phyloP scores from a whole-genome alignment of 2,797 vertebrate species.

The Sebastes iracundus region DNA sequence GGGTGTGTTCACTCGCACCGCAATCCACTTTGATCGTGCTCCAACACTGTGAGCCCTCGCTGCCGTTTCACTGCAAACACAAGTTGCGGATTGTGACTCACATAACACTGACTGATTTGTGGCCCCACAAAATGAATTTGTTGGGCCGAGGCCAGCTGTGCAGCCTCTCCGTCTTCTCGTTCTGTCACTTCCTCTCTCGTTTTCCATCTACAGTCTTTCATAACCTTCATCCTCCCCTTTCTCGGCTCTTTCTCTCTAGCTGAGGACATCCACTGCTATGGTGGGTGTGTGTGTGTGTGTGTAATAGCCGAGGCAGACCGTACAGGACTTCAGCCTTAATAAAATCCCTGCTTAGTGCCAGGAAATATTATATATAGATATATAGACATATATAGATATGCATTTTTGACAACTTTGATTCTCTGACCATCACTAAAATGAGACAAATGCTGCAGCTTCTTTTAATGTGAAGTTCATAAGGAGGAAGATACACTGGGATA shows the following conservation, averaged over 20 bases:
- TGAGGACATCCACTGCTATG: slow-evolving; percentile 26
- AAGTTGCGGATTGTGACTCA: slow-evolving; percentile 57
- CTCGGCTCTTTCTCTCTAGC: not conserved
- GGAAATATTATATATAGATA: not conserved
- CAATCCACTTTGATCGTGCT: slow-evolving; percentile 60
- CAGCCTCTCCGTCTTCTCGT: slow-evolving; percentile 54
- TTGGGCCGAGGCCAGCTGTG: slow-evolving; percentile 70
- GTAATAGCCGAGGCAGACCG: slow-evolving; percentile 15
- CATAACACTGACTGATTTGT: slow-evolving; percentile 67
- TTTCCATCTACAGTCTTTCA: slow-evolving; percentile 47
- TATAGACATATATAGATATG: too few species aligned
- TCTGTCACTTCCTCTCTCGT: slow-evolving; percentile 53
- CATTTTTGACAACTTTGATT: not conserved
- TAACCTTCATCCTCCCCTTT: slow-evolving; percentile 26
- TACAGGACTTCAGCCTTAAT: not conserved
- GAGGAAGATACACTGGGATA: not conserved
- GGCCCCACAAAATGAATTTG: slow-evolving; percentile 68
- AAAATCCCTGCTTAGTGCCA: not conserved
- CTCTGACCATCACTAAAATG: not conserved
- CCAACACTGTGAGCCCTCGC: slow-evolving; percentile 46
- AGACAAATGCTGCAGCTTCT: not conserved
- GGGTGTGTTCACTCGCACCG: slow-evolving; percentile 14
- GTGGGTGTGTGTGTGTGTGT: not conserved
- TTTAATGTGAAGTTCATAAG: not conserved
- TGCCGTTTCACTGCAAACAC: slow-evolving; percentile 47